Evolutionary conservation across 2,888 invertebrate genomes (phyloP), one percentile per base, ranked within the genome.

Genomic region (Anoplius nigerrimus): DNA sequence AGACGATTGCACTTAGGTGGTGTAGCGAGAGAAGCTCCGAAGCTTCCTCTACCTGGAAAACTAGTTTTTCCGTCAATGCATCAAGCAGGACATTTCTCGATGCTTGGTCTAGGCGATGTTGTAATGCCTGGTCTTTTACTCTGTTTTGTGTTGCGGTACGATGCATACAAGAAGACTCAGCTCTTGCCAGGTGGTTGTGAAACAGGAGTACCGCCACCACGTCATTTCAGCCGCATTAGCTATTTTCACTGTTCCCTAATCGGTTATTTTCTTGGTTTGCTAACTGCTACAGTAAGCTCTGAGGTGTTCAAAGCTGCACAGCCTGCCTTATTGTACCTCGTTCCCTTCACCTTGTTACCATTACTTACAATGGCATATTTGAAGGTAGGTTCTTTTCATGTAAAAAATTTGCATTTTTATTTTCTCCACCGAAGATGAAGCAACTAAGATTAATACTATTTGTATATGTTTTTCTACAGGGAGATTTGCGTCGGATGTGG

Each of bases 241-340:
- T 98, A 98, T 92, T 98, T 98, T 92, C 98, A 98, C 91, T 98
- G 98, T 92, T 98, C 98, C 86, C 93, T 98, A 88, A 94, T 98
- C 89, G 98, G 98, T 87, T 97, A 98, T 91, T 98, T 98, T 91
- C 92, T 98, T 89, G 98, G 98, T 83, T 92, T 98, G 89, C 92
- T 98, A 89, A 98, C 98, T 85, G 98, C 98, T 73, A 98, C 98
- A 48, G 97, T 98, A 79, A 98, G 98, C 82, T 97, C 98, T 56
- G 98, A 98, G 91, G 94, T 98, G 88, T 98, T 98, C 92, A 97
- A 97, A 91, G 98, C 98, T 81, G 98, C 98, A 75, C 98, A 98
- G 90, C 98, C 98, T 73, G 98, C 98, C 80, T 92, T 98, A 83
- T 92, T 98, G 69, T 98, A 98, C 91, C 93, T 98, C 86, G 98